A percentile compares a stretch with the other conserved stretches of the same genome.
Conservation (phyloP, 2,888 invertebrate genomes). For the Ectemnius lituratus region DNA sequence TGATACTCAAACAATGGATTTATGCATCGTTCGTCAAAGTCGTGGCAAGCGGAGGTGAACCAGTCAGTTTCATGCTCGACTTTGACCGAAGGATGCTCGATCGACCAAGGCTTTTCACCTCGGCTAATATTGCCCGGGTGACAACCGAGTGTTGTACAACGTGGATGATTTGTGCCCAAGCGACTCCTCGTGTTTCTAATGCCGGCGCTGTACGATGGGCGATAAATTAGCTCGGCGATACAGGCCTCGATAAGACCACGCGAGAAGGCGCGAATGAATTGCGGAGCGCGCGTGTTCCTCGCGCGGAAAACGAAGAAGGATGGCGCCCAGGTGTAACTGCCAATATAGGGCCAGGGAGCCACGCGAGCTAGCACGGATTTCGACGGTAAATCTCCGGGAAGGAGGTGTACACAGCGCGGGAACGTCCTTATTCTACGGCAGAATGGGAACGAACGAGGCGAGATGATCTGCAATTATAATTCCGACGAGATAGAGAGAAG, state of each 20-base stretch:
- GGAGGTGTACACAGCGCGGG: neutral
- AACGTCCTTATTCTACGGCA: conserved; percentile 17
- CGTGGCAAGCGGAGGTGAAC: no score
- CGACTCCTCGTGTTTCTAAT: conserved; percentile 70
- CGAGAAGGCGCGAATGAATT: conserved; percentile 59
- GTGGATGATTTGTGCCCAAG: conserved; percentile 64
- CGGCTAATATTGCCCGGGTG: conserved; percentile 38
- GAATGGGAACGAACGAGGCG: conserved; percentile 17
- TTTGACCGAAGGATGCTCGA: no score
- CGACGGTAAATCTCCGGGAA: conserved; percentile 44
- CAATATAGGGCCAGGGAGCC: conserved; percentile 52
- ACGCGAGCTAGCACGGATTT: conserved; percentile 38
- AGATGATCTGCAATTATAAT: conserved; percentile 47
- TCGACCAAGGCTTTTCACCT: no score
- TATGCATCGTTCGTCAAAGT: no score
- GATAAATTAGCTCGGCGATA: conserved; percentile 71
- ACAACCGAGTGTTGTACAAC: conserved; percentile 51
- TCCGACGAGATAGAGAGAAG: neutral
- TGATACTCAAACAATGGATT: no score
- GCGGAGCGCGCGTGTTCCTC: conserved; percentile 59
- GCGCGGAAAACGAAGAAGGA: conserved; percentile 65
- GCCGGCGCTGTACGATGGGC: conserved; percentile 51
- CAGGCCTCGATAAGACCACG: conserved; percentile 63
- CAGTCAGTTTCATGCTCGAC: no score
- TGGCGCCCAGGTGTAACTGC: conserved; percentile 66